Conservation (phyloP, 2,888 invertebrate species). For the Gordius sp. region DNA sequence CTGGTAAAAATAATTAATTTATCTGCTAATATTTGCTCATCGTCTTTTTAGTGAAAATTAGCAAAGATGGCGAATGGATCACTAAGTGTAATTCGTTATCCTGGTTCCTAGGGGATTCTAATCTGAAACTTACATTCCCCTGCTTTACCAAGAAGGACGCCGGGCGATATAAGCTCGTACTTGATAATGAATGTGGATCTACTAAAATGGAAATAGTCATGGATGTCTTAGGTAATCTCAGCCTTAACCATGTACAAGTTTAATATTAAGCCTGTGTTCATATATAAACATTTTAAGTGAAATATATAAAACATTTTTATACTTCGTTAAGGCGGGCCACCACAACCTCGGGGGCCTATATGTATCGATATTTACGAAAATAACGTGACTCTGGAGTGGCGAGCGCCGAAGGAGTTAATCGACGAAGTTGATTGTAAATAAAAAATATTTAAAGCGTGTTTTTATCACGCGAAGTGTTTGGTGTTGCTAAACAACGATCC, state of each 20-base stretch:
- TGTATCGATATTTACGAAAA: not conserved
- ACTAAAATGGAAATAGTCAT: not conserved
- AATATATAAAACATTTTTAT: not conserved
- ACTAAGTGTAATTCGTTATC: not conserved
- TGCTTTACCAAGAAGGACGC: not conserved
- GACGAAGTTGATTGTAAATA: slow-evolving; percentile 10
- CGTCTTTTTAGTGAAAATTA: not conserved
- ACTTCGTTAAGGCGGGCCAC: not conserved
- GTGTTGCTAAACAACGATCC: no score
- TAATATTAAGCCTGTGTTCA: not conserved
- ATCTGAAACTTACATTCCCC: not conserved
- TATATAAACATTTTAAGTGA: not conserved
- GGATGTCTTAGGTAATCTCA: not conserved
- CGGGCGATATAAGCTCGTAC: not conserved
- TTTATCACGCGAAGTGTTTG: no score
- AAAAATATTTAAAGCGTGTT: no score
- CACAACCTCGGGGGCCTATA: not conserved
- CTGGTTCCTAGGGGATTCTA: slow-evolving; percentile 1
- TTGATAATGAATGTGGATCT: not conserved
- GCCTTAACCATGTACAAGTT: not conserved
- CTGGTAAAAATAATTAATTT: not conserved
- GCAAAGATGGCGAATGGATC: not conserved
- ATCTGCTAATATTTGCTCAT: not conserved
- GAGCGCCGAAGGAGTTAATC: not conserved
- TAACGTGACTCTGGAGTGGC: not conserved